phyloP scores from a whole-genome alignment of 2,888 invertebrate species.

The Frankliniella intonsa region DNA sequence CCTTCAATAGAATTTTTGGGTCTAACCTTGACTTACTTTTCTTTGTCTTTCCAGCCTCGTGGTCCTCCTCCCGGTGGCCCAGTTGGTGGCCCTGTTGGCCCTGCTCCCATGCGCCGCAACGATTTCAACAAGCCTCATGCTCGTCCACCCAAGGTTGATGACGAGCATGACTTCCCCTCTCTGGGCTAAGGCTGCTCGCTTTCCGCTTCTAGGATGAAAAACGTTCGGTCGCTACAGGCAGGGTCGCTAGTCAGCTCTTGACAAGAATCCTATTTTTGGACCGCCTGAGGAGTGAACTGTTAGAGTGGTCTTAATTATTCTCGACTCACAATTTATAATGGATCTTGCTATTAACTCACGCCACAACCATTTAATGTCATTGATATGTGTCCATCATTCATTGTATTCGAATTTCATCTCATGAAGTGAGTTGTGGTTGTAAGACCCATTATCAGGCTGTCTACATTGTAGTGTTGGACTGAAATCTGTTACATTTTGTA shows the following conservation, averaged over 20 bases:
- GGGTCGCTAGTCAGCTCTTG: conserved; percentile 9
- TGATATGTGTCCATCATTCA: background rate
- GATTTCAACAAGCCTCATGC: conserved; percentile 47
- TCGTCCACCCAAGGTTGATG: conserved; percentile 75
- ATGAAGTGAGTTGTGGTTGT: conserved; percentile 10
- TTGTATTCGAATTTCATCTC: conserved; percentile 1
- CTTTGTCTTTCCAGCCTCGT: background rate
- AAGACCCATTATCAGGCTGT: background rate
- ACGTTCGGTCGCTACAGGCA: conserved; percentile 1
- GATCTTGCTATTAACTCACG: background rate
- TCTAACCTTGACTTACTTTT: background rate
- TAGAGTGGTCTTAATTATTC: conserved; percentile 13
- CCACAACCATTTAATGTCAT: conserved; percentile 5
- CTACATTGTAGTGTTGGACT: conserved; percentile 8
- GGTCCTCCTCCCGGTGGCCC: background rate
- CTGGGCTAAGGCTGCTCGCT: conserved; percentile 59
- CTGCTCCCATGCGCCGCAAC: conserved; percentile 39
- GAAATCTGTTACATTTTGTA: background rate
- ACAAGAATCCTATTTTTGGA: conserved; percentile 27
- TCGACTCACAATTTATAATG: background rate
- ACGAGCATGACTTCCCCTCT: conserved; percentile 93
- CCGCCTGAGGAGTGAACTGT: conserved; percentile 12
- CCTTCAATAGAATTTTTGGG: background rate
- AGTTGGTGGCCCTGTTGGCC: background rate
- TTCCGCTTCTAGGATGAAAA: conserved; percentile 25